Percentiles rank a stretch among this genome's conserved stretches.
Conservation (phyloP, 2,797 vertebrate species). For the Galago senegalensis region DNA sequence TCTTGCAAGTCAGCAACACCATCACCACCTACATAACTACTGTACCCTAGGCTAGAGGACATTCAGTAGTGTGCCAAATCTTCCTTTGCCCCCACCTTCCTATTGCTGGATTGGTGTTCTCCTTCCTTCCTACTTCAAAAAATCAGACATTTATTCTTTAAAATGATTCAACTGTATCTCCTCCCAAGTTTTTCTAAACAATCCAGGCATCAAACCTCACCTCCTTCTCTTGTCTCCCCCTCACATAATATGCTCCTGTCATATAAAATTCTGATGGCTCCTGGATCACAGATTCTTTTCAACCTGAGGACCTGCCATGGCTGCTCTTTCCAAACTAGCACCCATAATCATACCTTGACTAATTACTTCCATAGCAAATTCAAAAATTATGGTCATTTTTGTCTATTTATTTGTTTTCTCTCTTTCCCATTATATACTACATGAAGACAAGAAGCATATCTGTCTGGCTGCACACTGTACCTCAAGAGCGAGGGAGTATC, state of each 20-base stretch:
- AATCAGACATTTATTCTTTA: not conserved
- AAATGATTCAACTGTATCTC: not conserved
- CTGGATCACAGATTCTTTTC: not conserved
- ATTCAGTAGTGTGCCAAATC: not conserved
- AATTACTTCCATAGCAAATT: not conserved
- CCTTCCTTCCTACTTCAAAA: not conserved
- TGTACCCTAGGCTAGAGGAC: not conserved
- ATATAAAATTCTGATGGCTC: not conserved
- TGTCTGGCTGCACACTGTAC: not conserved
- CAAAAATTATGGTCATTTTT: not conserved
- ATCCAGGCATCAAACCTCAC: not conserved
- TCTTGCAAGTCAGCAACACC: not conserved
- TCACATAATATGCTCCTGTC: not conserved
- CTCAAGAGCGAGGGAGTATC: not conserved
- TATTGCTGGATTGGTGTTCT: not conserved
- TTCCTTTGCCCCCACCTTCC: not conserved
- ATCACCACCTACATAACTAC: not conserved
- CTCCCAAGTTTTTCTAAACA: not conserved
- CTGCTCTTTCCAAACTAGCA: not conserved
- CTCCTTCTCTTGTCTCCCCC: not conserved
- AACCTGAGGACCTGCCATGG: not conserved
- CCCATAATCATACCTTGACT: not conserved
- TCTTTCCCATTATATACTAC: not conserved
- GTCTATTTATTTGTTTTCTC: not conserved
- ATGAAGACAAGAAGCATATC: not conserved